A percentile compares a stretch with the other conserved stretches of the same genome.
Evolutionary conservation across 2,797 vertebrate species (phyloP).

Genomic region (Rhabdophis nuchalis): DNA sequence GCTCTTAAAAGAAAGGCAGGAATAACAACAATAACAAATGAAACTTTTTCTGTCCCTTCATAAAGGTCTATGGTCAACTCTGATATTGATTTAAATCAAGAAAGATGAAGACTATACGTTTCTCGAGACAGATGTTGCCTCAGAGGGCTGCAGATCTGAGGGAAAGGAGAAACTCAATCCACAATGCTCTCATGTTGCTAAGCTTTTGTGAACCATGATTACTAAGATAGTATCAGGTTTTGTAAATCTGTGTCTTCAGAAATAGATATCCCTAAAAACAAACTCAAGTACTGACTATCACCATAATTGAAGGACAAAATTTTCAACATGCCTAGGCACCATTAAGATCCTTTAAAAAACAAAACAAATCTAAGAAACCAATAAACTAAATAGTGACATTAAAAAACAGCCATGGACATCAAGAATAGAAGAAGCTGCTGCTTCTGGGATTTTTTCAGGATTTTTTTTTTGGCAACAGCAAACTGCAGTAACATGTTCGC

Average conservation of each 20-base stretch:
- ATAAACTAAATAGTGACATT: background rate
- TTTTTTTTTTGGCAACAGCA: background rate
- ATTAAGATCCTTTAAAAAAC: background rate
- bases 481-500: background rate
- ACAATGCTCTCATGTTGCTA: background rate
- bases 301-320: background rate
- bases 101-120: background rate
- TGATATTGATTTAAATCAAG: background rate
- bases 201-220: background rate
- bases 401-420: background rate
- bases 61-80: background rate
- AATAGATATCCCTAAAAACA: background rate
- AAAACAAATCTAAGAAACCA: background rate
- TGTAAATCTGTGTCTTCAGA: background rate
- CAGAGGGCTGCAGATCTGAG: background rate
- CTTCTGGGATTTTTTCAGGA: background rate
- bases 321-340: background rate
- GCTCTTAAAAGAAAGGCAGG: background rate
- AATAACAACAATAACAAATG: background rate
- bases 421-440: background rate
- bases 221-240: background rate
- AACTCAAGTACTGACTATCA: background rate
- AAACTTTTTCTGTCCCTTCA: background rate
- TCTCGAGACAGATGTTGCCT: background rate
- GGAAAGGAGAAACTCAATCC: background rate